These are phyloP conservation scores for Ammodytes marinus DNA, from an alignment of 2,113 vertebrate genomes.

Conservation along the genomic window DNA sequence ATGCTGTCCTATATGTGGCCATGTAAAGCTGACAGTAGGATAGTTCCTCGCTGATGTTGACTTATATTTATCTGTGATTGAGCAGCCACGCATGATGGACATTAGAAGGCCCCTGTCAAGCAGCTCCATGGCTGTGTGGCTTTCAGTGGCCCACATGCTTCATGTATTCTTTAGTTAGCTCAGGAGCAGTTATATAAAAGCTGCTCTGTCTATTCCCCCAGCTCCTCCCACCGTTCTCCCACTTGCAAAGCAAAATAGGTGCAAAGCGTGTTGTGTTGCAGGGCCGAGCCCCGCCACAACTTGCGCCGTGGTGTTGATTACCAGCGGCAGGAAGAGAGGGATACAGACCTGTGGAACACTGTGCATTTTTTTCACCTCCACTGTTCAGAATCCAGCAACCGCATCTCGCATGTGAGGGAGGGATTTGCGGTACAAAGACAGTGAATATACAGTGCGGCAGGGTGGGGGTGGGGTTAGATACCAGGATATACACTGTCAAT, in stretches of 20 bases:
- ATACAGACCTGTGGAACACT: conserved; percentile 72
- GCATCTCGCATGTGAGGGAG: conserved; percentile 57
- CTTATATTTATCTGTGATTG: conserved; percentile 58
- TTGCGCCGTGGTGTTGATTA: conserved; percentile 74
- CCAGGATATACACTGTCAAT: conserved; percentile 78
- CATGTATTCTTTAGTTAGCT: conserved; percentile 78
- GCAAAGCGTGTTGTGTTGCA: conserved; percentile 57
- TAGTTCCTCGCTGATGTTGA: conserved; percentile 22
- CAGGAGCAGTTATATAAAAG: conserved; percentile 76
- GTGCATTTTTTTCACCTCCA: conserved; percentile 54
- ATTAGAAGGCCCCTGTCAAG: conserved; percentile 54
- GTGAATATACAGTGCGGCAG: conserved; percentile 54
- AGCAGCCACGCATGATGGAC: conserved; percentile 55
- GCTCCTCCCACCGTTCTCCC: conserved; percentile 54
- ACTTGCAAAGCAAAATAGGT: conserved; percentile 68
- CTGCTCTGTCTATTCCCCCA: conserved; percentile 68
- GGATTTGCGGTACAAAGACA: conserved; percentile 60
- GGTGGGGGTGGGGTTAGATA: conserved; percentile 71
- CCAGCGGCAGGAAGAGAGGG: conserved; percentile 73
- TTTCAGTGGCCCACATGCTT: conserved; percentile 71
- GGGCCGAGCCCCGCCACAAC: conserved; percentile 57
- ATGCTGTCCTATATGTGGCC: conserved; percentile 39
- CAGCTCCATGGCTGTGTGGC: conserved; percentile 39
- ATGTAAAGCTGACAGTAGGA: conserved; percentile 18
- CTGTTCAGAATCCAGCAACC: conserved; percentile 52